Conservation (phyloP, 2,113 vertebrate genomes). For the Conger conger region DNA sequence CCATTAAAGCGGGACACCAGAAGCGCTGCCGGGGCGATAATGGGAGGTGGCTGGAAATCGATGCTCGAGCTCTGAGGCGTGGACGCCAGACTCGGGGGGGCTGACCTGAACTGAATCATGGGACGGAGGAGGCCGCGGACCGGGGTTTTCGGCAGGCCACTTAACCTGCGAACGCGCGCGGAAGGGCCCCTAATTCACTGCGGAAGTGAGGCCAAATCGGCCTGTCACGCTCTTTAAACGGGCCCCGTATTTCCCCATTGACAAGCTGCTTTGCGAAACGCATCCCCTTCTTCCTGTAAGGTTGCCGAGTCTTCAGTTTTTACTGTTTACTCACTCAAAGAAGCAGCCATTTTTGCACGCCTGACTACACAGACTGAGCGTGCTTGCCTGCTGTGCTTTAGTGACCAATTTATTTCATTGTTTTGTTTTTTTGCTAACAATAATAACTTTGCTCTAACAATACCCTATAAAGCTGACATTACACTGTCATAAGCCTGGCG, state of each 20-base stretch:
- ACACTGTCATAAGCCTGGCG: not conserved
- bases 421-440: not conserved
- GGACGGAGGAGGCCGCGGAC: not conserved
- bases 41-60: constrained; percentile 42
- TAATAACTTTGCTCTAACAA: not conserved
- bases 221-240: not conserved
- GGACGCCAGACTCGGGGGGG: not conserved
- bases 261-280: not conserved
- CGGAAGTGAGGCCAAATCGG: not conserved
- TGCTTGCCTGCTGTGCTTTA: not conserved
- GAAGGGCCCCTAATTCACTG: not conserved
- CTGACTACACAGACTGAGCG: not conserved
- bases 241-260: not conserved
- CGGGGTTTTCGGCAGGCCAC: not conserved
- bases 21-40: constrained; percentile 24
- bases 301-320: not conserved
- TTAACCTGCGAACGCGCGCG: not conserved
- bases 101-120: constrained; percentile 1
- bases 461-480: not conserved
- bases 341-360: not conserved
- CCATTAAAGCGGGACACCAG: constrained; percentile 33
- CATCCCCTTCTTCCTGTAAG: not conserved
- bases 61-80: constrained; percentile 26
- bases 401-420: not conserved
- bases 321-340: not conserved